Percentiles rank a stretch among this genome's conserved stretches.
These are phyloP conservation scores for Drosophila ananassae DNA, from an alignment of 1,140 invertebrate species.

Conservation along the genomic window DNA sequence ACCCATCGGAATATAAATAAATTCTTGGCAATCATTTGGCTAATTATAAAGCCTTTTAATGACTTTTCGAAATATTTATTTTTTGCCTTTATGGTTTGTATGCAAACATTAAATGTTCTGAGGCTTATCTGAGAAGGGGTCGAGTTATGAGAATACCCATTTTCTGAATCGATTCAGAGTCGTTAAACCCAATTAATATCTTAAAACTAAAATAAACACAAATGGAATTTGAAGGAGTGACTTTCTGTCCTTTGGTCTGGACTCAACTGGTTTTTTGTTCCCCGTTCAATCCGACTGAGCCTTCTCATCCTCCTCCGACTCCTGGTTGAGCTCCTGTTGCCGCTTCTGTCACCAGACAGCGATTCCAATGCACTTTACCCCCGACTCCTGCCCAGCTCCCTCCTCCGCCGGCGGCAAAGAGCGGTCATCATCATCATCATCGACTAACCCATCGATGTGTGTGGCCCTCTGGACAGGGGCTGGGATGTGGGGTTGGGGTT, in stretches of 20 bases:
- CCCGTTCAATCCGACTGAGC: not conserved
- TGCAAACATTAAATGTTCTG: not conserved
- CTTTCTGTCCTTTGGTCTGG: constrained; percentile 13
- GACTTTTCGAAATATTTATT: constrained; percentile 50
- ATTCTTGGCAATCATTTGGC: constrained; percentile 60
- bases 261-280: constrained; percentile 20
- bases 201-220: not conserved
- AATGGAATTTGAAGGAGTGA: not conserved
- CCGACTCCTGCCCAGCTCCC: not conserved
- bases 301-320: constrained; percentile 10
- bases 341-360: constrained; percentile 52
- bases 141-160: not conserved
- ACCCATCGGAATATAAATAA: constrained; percentile 33
- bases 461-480: constrained; percentile 45
- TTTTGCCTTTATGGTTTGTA: constrained; percentile 32
- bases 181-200: not conserved
- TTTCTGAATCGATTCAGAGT: not conserved
- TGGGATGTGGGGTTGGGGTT: constrained; percentile 16
- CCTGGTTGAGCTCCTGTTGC: constrained; percentile 23
- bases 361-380: constrained; percentile 39
- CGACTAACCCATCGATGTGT: constrained; percentile 60
- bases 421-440: constrained; percentile 47
- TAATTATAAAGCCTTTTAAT: constrained; percentile 65
- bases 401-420: constrained; percentile 16
- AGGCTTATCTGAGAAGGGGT: too few relatives aligned